Evolutionary conservation across 2,888 invertebrate genomes (phyloP), one percentile per base, ranked within the genome.

Genomic region (Pyrrhia umbra): DNA sequence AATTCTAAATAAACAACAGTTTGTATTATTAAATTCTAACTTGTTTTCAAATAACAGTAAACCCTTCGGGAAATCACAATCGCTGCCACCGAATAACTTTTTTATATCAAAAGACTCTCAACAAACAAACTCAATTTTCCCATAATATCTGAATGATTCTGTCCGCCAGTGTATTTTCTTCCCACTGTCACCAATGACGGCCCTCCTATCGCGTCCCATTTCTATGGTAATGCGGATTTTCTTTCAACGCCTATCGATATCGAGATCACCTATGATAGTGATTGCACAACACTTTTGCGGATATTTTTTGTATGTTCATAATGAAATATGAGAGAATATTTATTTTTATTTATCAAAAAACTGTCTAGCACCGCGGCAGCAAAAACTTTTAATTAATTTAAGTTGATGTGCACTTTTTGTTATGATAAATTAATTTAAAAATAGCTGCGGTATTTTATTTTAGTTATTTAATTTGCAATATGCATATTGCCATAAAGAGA

Each of bases 211-310:
- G 40, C 56, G 25, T 62, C 43, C 66, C 58, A 79, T 78, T 59
- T 79, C 59, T 79, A 78, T 78, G 79, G 27, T 69, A 78, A 79
- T 78, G 34, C 27, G 58, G 52, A 64, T 79, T 68, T 78, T 72
- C 61, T 63, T 62, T 46, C 50, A 59, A 47, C 50, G 43, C 54
- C 50, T 60, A 65, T 63, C 47, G 66, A 64, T 61, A 68, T 61
- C 46, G 55, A 60, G 68, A 75, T 68, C 40, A 43, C 52, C 45
- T 49, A 23, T 13, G 6, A 34, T 52, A 74, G 61, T 42, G 55
- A 63, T 54, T 57, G 20, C 10, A 58, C 13, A 25, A 10, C 1
- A 5, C 16, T 30, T 18, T 21, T 5, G 40, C 43, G 10, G 52
- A 50, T 68, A 67, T 47, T 23, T 16, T 40, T 40, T 3, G 5